Evolutionary conservation across 2,797 vertebrate species (phyloP).

Genomic region (Limnodromus scolopaceus): DNA sequence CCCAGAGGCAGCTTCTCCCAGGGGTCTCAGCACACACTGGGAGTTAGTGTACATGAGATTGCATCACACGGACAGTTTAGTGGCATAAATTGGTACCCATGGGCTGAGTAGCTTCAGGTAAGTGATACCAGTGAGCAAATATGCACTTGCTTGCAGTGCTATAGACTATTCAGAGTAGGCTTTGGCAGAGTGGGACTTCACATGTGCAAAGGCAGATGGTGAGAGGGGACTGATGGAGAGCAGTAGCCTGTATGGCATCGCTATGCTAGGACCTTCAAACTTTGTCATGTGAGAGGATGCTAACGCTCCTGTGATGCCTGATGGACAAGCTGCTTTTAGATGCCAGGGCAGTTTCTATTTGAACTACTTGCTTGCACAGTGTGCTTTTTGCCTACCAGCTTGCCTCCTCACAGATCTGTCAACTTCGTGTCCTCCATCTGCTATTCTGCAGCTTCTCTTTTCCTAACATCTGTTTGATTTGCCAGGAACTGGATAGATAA

Average conservation of each 20-base stretch:
- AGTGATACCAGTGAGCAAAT: not conserved
- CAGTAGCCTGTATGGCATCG: not conserved
- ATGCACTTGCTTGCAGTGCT: not conserved
- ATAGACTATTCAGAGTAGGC: not conserved
- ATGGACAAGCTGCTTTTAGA: not conserved
- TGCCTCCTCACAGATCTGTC: not conserved
- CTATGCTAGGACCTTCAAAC: not conserved
- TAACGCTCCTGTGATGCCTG: not conserved
- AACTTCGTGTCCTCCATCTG: not conserved
- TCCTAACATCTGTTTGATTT: conserved; percentile 44
- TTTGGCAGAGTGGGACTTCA: not conserved
- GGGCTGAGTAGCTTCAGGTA: not conserved
- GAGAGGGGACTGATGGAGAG: not conserved
- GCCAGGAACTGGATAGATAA: not conserved
- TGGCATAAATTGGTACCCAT: not conserved
- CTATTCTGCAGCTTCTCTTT: not conserved
- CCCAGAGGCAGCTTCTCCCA: not conserved
- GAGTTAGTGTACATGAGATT: not conserved
- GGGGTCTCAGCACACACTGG: too few species aligned
- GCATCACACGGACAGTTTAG: not conserved
- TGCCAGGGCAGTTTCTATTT: not conserved
- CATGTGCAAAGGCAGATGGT: not conserved
- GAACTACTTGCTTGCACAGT: not conserved
- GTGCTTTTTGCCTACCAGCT: not conserved
- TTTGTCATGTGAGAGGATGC: not conserved